These are phyloP conservation scores for Acropora yongei DNA, from an alignment of 64 coral and sea anemone genomes.

Conservation along the genomic window DNA sequence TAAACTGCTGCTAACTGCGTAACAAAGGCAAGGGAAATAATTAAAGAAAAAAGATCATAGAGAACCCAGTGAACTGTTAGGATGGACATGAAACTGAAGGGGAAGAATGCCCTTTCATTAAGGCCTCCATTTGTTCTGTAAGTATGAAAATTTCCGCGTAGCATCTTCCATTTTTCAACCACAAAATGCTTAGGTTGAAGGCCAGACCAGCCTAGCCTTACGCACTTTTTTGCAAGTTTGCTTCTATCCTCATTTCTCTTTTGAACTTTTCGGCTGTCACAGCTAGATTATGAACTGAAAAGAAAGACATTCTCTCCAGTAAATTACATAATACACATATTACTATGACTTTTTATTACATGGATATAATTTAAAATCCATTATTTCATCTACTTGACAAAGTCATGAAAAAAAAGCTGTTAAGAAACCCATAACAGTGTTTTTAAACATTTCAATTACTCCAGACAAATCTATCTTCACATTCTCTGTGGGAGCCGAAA, in stretches of 20 bases:
- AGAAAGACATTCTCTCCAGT: neutral
- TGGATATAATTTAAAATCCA: too few species aligned
- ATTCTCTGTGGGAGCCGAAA: constrained; percentile 64
- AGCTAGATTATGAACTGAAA: constrained; percentile 68
- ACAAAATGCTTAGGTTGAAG: too few species aligned
- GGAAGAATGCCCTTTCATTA: too few species aligned
- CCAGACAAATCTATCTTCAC: constrained; percentile 83
- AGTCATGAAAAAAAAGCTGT: neutral
- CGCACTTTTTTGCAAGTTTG: constrained; percentile 79
- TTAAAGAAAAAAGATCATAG: too few species aligned
- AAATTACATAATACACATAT: too few species aligned
- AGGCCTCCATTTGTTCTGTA: too few species aligned
- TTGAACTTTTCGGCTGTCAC: constrained; percentile 70
- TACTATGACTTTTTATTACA: neutral
- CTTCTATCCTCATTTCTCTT: constrained; percentile 84
- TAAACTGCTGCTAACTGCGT: too few species aligned
- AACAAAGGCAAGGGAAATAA: too few species aligned
- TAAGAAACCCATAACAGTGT: constrained; percentile 52
- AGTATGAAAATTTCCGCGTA: too few species aligned
- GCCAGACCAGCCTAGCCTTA: neutral
- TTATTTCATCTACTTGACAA: neutral
- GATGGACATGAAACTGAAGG: too few species aligned
- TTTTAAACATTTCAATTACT: constrained; percentile 90
- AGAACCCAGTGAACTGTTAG: too few species aligned
- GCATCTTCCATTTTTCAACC: too few species aligned